phyloP scores from a whole-genome alignment of 2,113 vertebrate species.

The Sprattus sprattus region DNA sequence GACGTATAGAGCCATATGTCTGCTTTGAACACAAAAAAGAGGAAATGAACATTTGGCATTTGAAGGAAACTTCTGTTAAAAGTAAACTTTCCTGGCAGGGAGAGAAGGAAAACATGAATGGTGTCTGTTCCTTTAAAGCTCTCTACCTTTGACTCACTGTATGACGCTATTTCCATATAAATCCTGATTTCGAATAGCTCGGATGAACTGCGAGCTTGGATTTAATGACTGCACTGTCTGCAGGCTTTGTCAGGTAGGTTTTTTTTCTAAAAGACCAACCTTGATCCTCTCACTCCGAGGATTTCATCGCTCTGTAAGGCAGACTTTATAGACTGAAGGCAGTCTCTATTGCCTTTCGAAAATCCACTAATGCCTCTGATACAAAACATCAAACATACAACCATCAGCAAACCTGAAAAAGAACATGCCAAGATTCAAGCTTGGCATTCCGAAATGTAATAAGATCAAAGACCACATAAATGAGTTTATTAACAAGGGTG shows the following conservation, averaged over 20 bases:
- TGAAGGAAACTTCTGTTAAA: neutral
- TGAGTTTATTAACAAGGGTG: neutral
- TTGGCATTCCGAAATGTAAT: neutral
- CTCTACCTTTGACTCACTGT: neutral
- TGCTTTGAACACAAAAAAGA: neutral
- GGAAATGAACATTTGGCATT: neutral
- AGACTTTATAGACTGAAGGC: neutral
- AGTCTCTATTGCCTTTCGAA: neutral
- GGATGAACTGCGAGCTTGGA: conserved; percentile 24
- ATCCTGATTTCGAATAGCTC: conserved; percentile 26
- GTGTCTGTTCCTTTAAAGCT: neutral
- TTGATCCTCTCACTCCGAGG: conserved; percentile 15
- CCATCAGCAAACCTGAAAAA: neutral
- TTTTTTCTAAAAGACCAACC: neutral
- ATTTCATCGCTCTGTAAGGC: conserved; percentile 2
- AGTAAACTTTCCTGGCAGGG: neutral
- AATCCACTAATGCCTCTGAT: neutral
- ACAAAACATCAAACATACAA: neutral
- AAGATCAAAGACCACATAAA: conserved; percentile 6
- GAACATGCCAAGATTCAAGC: neutral
- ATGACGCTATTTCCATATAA: conserved; percentile 32
- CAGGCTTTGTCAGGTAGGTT: neutral
- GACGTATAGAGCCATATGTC: conserved; percentile 1
- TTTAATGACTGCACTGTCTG: conserved; percentile 19
- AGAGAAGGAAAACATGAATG: neutral